Base-by-base conservation (phyloP, 1,140 invertebrate species). In the Ganaspis sp. region DNA sequence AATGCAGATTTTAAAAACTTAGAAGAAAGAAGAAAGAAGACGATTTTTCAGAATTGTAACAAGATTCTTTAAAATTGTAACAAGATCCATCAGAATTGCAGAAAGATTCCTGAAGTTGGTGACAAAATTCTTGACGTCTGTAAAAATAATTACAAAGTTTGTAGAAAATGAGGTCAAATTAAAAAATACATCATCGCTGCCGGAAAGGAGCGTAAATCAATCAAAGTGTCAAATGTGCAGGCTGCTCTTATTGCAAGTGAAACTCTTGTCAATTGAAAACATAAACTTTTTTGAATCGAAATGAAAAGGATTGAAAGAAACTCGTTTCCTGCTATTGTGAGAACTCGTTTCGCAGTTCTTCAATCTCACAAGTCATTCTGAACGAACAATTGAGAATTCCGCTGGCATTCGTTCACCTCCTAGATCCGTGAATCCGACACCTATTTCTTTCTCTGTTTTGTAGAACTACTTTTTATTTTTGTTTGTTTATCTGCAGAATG, bases 351-450 rank as follows among this genome's bases (percentile, higher is more conserved):
- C 58, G 21, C 23, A 34, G 26, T 64, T 64, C 21, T 64, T 64
- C 58, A 64, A 64, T 64, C 58, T 64, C 23, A 64, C 58, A 26
- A 64, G 58, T 64, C 58, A 64, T 64, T 64, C 58, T 29, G 23
- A 29, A 12, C 26, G 23, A 29, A 64, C 54, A 26, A 29, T 64
- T 64, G 23, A 64, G 58, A 64, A 29, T 64, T 64, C 21, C 58
- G 4, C 54, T 64, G 12, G 58, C 58, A 64, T 64, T 64, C 23
- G 58, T 29, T 64, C 9, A 49, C 8, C n/a, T 49, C 19, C 45
- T 17, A 49, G 45, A 5, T n/a, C 45, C 19, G 6, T 49, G 17
- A 49, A 49, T 8, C 19, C 45, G 3, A 49, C 45, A 49, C 12
- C 12, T 49, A 11, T 49, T 49, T 49, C 29, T 34, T 34, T 34